phyloP scores from a whole-genome alignment of 2,113 vertebrate species.

The Phoxinus phoxinus region DNA sequence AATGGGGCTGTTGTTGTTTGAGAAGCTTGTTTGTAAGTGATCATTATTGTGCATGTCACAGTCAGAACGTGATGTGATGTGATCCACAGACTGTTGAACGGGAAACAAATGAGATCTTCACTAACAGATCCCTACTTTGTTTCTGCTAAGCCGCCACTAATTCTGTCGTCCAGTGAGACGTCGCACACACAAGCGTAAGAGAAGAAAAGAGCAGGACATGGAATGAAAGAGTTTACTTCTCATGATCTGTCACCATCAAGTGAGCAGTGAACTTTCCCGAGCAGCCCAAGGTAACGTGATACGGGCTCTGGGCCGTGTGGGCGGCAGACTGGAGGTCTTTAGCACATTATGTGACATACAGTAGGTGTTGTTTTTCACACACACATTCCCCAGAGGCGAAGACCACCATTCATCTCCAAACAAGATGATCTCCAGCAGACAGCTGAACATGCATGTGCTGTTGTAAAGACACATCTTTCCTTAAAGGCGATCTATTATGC shows the following conservation, averaged over 20 bases:
- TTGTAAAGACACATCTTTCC: too few relatives aligned
- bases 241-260: neutral
- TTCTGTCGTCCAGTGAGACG: neutral
- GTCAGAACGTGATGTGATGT: neutral
- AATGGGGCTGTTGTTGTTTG: neutral
- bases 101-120: too few relatives aligned
- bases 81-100: neutral
- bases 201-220: neutral
- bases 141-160: neutral
- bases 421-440: too few relatives aligned
- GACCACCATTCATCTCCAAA: neutral
- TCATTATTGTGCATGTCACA: neutral
- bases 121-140: neutral
- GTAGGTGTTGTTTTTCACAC: slow-evolving; percentile 38
- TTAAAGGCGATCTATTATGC: too few relatives aligned
- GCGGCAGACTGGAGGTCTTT: slow-evolving; percentile 44
- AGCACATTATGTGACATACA: slow-evolving; percentile 25
- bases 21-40: neutral
- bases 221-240: neutral
- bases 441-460: too few relatives aligned
- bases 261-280: slow-evolving; percentile 2
- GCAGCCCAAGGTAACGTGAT: neutral
- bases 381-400: neutral
- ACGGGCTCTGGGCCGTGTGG: neutral
- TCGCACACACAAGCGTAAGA: neutral